A percentile compares a stretch with the other conserved stretches of the same genome.
These are phyloP conservation scores for Heliconius erato DNA, from an alignment of 2,888 invertebrate genomes.

Conservation along the genomic window DNA sequence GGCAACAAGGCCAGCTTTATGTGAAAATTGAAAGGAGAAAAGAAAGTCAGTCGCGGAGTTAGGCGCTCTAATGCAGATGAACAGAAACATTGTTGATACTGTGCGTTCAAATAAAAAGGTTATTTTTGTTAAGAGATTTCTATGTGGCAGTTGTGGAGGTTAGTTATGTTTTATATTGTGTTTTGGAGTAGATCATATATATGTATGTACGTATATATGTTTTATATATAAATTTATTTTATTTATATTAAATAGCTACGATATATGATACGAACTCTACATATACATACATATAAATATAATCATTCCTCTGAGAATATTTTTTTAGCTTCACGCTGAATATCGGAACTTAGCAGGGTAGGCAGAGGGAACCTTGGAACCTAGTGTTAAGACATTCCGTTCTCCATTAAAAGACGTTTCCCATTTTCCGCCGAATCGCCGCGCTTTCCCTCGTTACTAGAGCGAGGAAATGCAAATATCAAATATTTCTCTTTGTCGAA, in stretches of 20 bases:
- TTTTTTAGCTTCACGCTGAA: neutral
- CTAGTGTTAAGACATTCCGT: neutral
- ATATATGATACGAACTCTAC: no score
- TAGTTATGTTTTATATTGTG: neutral
- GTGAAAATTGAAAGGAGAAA: conserved; percentile 66
- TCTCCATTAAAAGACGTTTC: neutral
- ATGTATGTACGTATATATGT: neutral
- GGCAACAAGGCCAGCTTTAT: conserved; percentile 57
- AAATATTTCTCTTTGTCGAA: neutral
- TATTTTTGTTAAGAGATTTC: conserved; percentile 30
- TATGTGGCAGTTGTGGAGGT: conserved; percentile 17
- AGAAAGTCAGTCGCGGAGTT: conserved; percentile 49
- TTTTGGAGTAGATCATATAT: neutral
- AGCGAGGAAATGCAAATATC: neutral
- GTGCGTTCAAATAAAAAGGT: conserved; percentile 36
- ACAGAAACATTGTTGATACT: conserved; percentile 52
- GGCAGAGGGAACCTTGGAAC: neutral
- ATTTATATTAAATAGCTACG: no score
- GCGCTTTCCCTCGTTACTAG: neutral
- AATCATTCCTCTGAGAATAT: no score
- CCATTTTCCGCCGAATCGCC: neutral
- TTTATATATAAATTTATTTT: neutral
- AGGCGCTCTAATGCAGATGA: conserved; percentile 55
- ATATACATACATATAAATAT: no score
- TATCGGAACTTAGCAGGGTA: neutral